phyloP scores from a whole-genome alignment of 2,113 vertebrate species.

The Oreochromis spilurus region DNA sequence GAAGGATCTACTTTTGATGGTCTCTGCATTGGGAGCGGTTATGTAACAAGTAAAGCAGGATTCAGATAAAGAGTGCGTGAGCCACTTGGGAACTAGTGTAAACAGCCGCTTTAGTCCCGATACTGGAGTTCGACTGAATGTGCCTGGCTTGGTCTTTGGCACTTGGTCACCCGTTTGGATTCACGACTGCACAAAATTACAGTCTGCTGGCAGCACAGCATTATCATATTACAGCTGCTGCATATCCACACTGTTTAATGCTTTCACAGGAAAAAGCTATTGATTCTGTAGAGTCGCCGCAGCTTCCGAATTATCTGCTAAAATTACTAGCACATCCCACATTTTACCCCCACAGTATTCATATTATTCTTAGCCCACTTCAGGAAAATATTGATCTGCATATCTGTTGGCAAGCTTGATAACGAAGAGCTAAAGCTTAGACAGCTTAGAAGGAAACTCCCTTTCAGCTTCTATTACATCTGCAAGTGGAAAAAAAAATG shows the following conservation, averaged over 20 bases:
- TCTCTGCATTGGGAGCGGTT: not conserved
- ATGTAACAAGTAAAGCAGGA: not conserved
- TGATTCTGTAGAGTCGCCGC: not conserved
- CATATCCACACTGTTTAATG: not conserved
- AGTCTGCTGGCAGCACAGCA: not conserved
- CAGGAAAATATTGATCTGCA: not conserved
- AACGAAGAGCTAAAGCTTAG: not conserved
- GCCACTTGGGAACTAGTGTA: not conserved
- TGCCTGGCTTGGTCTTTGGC: not conserved
- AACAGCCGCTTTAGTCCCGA: not conserved
- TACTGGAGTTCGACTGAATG: not conserved
- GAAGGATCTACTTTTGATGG: not conserved
- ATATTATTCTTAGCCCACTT: not conserved
- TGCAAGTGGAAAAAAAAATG: conserved; percentile 15
- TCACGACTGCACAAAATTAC: not conserved
- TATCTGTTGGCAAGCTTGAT: not conserved
- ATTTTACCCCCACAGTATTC: not conserved
- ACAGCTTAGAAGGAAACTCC: not conserved
- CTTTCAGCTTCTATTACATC: not conserved
- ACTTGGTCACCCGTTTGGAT: not conserved
- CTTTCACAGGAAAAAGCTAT: not conserved
- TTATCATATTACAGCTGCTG: not conserved
- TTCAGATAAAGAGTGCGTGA: not conserved
- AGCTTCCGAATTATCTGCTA: not conserved
- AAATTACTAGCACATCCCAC: not conserved